Base-by-base conservation (phyloP, 2,888 invertebrate genomes). In the Syrphus vitripennis region DNA sequence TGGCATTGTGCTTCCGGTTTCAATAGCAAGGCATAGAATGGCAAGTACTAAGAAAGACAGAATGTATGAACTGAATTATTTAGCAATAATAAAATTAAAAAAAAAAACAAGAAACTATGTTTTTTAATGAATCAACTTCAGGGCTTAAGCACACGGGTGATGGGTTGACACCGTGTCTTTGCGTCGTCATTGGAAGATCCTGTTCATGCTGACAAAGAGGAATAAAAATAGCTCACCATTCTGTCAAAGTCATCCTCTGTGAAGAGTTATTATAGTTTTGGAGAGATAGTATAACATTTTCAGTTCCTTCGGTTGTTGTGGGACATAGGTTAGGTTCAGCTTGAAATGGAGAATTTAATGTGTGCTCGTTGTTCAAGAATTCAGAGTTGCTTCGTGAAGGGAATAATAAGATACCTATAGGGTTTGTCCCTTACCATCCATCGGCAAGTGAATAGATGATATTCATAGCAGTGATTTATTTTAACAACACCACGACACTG, bases 61-160 rank as follows among this genome's bases (percentile, higher is more conserved):
- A 37, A 55, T 16, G 50, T 24, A 24, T 2, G 6, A n/a, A n/a
- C n/a, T n/a, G 31, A 34, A 40, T 29, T 16, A 10, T 24, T 26
- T n/a, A n/a, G n/a, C n/a, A n/a, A n/a, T n/a, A n/a, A n/a, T n/a
- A n/a, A n/a, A n/a, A n/a, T n/a, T 1, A 16, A 61, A 12, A 10
- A 26, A 40, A 4, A 2, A 42, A 42, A 61, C 21, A 14, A 14
- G 19, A 34, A 57, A 31, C 26, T 19, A 67, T 19, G n/a, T 65
- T 42, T 59, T 37, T 65, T 29, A n/a, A 55, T 40, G 63, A 37
- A 42, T 74, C 50, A 19, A 70, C 53, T 70, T 40, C 70, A 70
- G 37, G 40, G 21, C 26, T n/a, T n/a, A 69, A 70, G 53, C 24
- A 5, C 12, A 67, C 7, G 21, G 19, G 34, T 67, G 7, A 67